phyloP scores from a whole-genome alignment of 2,888 invertebrate genomes.

The Tenthredo scrophulariae region DNA sequence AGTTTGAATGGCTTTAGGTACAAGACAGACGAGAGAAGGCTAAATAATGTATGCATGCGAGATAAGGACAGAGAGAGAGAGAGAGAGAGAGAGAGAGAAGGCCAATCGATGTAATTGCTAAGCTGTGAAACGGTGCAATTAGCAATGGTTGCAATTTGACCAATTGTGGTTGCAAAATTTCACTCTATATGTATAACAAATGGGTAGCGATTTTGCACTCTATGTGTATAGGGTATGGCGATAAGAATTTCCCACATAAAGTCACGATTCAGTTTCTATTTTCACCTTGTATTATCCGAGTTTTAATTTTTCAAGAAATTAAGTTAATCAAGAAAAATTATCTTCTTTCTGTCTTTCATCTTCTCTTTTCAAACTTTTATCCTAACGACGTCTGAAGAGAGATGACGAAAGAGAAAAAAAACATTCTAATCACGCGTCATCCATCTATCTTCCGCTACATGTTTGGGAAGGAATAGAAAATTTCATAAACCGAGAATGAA shows the following conservation, averaged over 20 bases:
- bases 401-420: not conserved
- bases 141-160: constrained; percentile 46
- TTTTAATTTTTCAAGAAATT: not conserved
- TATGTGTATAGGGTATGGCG: not conserved
- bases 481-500: not conserved
- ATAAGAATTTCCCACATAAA: not conserved
- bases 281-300: not conserved
- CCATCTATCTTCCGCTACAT: not conserved
- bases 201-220: not conserved
- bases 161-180: constrained; percentile 40
- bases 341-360: not conserved
- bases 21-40: not conserved
- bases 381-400: not conserved
- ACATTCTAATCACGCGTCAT: not conserved
- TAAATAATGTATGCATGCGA: not conserved
- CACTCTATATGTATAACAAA: not conserved
- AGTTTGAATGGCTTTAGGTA: constrained; percentile 30
- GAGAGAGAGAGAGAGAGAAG: not conserved
- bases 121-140: constrained; percentile 52
- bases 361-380: not conserved
- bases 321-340: not conserved
- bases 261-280: not conserved
- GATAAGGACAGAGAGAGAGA: not conserved
- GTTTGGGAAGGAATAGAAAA: not conserved
- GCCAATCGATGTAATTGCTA: constrained; percentile 51